Evolutionary conservation across 2,797 vertebrate species (phyloP).

Genomic region (Sebastes minor): DNA sequence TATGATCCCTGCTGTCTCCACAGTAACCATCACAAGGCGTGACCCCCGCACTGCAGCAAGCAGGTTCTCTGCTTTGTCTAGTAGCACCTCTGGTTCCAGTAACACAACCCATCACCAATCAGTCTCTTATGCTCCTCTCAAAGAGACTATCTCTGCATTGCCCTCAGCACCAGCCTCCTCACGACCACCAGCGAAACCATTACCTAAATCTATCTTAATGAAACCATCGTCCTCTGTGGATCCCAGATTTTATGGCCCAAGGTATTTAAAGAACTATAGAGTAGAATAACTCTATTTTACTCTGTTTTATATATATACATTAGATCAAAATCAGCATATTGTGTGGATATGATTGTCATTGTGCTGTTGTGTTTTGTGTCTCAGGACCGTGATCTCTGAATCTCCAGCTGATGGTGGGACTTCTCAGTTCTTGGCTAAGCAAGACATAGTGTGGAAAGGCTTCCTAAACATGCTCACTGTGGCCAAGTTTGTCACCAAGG

Average conservation of each 20-base stretch:
- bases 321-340: neutral
- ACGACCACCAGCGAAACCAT: constrained; percentile 47
- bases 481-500: constrained; percentile 97
- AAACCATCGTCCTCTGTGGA: constrained; percentile 87
- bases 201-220: constrained; percentile 92
- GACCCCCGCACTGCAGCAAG: constrained; percentile 90
- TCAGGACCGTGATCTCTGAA: constrained; percentile 82
- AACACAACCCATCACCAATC: constrained; percentile 41
- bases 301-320: neutral
- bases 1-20: constrained; percentile 80
- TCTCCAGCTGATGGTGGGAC: constrained; percentile 86
- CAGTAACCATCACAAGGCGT: constrained; percentile 87
- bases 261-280: constrained; percentile 74
- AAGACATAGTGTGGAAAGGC: constrained; percentile 95
- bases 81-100: constrained; percentile 4
- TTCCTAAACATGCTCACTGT: constrained; percentile 97
- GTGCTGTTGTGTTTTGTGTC: constrained; percentile 66
- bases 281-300: neutral
- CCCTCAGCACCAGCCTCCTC: constrained; percentile 56
- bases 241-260: constrained; percentile 83
- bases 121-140: constrained; percentile 39
- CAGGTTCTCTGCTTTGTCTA: constrained; percentile 52
- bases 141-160: constrained; percentile 59
- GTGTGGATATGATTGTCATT: neutral
- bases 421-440: constrained; percentile 88